These are phyloP conservation scores for Aethina tumida DNA, from an alignment of 1,140 invertebrate species.

Conservation along the genomic window DNA sequence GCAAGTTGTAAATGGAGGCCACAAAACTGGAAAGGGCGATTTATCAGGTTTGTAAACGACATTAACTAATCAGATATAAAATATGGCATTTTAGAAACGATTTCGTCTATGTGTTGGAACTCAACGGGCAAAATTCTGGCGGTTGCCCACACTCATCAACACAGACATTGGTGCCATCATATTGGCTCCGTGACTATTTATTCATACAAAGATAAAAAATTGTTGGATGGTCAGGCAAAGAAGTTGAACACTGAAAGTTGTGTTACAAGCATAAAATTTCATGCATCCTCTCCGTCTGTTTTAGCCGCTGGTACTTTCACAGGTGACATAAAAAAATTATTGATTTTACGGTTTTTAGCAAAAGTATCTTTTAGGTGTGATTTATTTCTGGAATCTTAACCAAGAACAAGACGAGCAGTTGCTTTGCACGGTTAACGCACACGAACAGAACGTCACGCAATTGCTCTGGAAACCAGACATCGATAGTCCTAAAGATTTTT, in stretches of 20 bases:
- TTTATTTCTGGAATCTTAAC: conserved; percentile 31
- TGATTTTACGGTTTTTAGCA: conserved; percentile 1
- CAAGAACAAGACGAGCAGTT: conserved; percentile 26
- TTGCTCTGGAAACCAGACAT: conserved; percentile 28
- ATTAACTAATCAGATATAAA: conserved; percentile 3
- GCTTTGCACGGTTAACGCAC: conserved; percentile 19
- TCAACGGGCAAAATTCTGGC: conserved; percentile 26
- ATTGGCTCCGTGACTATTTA: conserved; percentile 21
- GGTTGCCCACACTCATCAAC: conserved; percentile 23
- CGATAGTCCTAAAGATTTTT: conserved; percentile 18
- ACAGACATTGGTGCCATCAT: conserved; percentile 32
- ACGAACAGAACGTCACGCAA: conserved; percentile 27
- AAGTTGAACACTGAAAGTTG: conserved; percentile 25
- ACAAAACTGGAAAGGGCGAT: conserved; percentile 9
- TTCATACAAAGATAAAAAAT: conserved; percentile 19
- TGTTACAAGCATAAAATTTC: conserved; percentile 24
- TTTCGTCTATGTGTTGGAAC: conserved; percentile 27
- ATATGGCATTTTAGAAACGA: conserved; percentile 5
- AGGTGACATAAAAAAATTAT: conserved; percentile 14
- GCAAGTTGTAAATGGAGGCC: conserved; percentile 19
- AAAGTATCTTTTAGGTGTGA: conserved; percentile 20
- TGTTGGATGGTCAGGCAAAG: conserved; percentile 21
- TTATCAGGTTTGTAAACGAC: conserved; percentile 7
- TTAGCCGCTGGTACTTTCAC: conserved; percentile 29
- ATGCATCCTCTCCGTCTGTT: conserved; percentile 23